These are phyloP conservation scores for Platypus cylindrus DNA, from an alignment of 2,888 invertebrate species.

Conservation along the genomic window DNA sequence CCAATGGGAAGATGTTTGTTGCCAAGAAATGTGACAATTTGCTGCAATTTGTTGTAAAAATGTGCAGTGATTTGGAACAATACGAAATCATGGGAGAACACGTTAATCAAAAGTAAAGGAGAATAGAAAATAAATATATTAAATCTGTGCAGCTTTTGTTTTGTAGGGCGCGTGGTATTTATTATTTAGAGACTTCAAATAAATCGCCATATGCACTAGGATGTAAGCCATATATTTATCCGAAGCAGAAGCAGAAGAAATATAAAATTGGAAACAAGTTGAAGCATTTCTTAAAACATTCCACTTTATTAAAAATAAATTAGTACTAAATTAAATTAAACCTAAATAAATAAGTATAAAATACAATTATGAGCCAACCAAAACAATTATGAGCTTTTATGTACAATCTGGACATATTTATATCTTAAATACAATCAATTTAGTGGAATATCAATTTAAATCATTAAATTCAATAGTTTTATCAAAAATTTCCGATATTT, in stretches of 20 bases:
- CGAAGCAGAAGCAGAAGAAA: slow-evolving; percentile 3
- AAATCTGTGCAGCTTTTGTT: too few relatives aligned
- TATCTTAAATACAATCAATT: too few relatives aligned
- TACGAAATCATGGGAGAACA: slow-evolving; percentile 30
- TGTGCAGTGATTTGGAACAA: slow-evolving; percentile 31
- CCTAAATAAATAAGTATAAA: neutral
- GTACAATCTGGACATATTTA: too few relatives aligned
- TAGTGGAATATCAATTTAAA: too few relatives aligned
- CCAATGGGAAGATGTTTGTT: slow-evolving; percentile 40
- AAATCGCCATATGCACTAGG: slow-evolving; percentile 25
- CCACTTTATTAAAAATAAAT: neutral
- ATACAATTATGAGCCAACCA: too few relatives aligned
- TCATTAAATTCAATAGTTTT: too few relatives aligned
- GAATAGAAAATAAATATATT: neutral
- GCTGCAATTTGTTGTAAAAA: slow-evolving; percentile 39
- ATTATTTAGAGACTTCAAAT: slow-evolving; percentile 25
- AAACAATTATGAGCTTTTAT: too few relatives aligned
- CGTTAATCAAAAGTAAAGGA: slow-evolving; percentile 20
- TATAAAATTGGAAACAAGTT: neutral
- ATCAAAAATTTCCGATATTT: too few relatives aligned
- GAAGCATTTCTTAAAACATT: neutral
- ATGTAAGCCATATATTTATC: slow-evolving; percentile 8
- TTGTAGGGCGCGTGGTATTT: slow-evolving; percentile 27
- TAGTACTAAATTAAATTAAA: neutral
- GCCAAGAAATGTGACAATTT: slow-evolving; percentile 47